Evolutionary conservation across 2,888 invertebrate genomes (phyloP).

Genomic region (Lamproptera curius): DNA sequence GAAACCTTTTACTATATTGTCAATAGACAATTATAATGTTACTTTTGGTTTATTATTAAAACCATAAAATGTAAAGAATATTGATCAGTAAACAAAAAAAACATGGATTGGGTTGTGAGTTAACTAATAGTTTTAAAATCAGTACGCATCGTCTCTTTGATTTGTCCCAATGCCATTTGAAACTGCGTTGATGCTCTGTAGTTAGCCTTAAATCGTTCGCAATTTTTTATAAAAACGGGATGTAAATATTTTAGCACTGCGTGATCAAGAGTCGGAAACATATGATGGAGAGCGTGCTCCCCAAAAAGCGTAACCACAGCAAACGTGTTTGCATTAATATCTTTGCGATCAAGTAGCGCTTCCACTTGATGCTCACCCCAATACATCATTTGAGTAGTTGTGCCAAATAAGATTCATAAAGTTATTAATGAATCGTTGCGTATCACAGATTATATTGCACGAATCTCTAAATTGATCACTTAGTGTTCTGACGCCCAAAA

Average conservation of each 20-base stretch:
- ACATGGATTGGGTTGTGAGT: neutral
- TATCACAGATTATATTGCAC: neutral
- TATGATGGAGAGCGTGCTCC: constrained; percentile 86
- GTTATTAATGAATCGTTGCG: constrained; percentile 1
- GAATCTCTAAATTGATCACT: neutral
- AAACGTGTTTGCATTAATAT: constrained; percentile 81
- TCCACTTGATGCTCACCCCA: constrained; percentile 88
- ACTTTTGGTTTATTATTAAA: no score
- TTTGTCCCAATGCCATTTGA: constrained; percentile 82
- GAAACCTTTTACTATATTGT: no score
- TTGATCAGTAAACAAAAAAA: no score
- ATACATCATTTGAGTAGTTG: no score
- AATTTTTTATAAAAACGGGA: constrained; percentile 57
- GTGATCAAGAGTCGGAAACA: constrained; percentile 88
- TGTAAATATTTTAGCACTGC: constrained; percentile 80
- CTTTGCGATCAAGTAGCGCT: constrained; percentile 83
- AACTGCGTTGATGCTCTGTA: constrained; percentile 65
- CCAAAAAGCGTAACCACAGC: constrained; percentile 84
- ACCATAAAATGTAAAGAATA: no score
- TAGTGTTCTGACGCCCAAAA: neutral
- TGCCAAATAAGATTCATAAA: no score
- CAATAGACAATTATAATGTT: no score
- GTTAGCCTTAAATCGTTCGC: constrained; percentile 73
- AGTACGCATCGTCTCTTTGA: constrained; percentile 41
- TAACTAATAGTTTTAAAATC: constrained; percentile 16